Evolutionary conservation across 1,140 invertebrate genomes (phyloP).

Genomic region (Caenorhabditis inopinata): DNA sequence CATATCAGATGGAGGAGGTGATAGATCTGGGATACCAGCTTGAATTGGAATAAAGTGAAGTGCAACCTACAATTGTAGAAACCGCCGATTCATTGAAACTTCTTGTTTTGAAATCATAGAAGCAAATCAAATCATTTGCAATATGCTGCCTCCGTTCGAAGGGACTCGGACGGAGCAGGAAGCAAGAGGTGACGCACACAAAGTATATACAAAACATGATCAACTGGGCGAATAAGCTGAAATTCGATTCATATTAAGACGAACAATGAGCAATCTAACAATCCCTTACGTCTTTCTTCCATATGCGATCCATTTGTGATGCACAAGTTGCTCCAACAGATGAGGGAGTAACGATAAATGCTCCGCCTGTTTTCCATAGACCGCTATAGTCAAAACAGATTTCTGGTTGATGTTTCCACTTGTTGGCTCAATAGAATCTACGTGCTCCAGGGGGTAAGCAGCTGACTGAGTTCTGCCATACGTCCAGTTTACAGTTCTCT

Average conservation of each 20-base stretch:
- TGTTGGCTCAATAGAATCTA: constrained; percentile 90
- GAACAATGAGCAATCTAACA: background rate
- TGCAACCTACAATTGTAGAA: background rate
- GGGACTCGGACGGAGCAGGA: constrained; percentile 57
- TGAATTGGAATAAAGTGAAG: background rate
- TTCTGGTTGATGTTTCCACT: constrained; percentile 87
- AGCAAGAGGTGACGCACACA: constrained; percentile 54
- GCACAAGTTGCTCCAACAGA: constrained; percentile 84
- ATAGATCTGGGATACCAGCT: constrained; percentile 53
- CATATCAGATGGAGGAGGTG: constrained; percentile 51
- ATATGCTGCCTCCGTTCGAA: constrained; percentile 48
- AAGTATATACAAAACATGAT: constrained; percentile 53
- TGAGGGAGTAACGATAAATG: constrained; percentile 93
- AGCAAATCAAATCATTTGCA: constrained; percentile 22
- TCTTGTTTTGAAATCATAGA: constrained; percentile 15
- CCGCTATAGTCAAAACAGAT: constrained; percentile 90
- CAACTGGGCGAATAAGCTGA: constrained; percentile 56
- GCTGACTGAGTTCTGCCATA: constrained; percentile 77
- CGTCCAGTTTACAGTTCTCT: constrained; percentile 68
- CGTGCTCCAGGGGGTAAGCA: constrained; percentile 86
- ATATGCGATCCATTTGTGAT: constrained; percentile 96
- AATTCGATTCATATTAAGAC: too few relatives aligned
- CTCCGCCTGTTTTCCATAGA: constrained; percentile 89
- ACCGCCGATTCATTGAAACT: constrained; percentile 34
- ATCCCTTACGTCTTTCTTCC: constrained; percentile 77